Percentiles rank a stretch among this genome's conserved stretches.
Conservation (phyloP, 2,888 invertebrate genomes). For the Augochlorella aurata region DNA sequence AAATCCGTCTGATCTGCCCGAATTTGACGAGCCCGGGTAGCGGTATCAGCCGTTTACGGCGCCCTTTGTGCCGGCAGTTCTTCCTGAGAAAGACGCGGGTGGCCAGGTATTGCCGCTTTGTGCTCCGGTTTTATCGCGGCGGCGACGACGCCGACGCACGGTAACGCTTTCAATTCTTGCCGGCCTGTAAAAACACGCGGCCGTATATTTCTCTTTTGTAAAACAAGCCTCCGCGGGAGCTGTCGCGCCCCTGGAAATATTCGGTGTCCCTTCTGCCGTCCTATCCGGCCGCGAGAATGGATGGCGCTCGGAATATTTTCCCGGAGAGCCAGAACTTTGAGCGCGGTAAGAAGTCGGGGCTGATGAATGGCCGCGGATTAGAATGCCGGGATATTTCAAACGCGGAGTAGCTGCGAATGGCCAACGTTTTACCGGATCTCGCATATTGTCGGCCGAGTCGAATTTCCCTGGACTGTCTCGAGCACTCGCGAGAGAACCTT, state of each 20-base stretch:
- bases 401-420: neutral
- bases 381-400: constrained; percentile 1
- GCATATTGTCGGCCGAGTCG: neutral
- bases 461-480: neutral
- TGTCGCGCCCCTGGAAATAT: constrained; percentile 5
- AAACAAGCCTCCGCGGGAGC: constrained; percentile 12
- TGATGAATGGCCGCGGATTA: constrained; percentile 5
- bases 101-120: neutral
- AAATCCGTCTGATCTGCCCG: constrained; percentile 4
- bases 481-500: too few relatives aligned
- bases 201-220: constrained; percentile 34
- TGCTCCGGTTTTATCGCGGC: constrained; percentile 8
- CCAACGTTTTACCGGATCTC: neutral
- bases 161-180: constrained; percentile 36
- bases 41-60: constrained; percentile 8
- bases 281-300: constrained; percentile 4
- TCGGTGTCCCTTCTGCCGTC: constrained; percentile 11
- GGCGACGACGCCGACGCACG: neutral
- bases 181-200: constrained; percentile 29
- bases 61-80: neutral
- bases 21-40: constrained; percentile 16
- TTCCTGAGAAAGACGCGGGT: neutral
- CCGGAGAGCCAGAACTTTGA: constrained; percentile 7
- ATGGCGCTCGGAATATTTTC: constrained; percentile 11
- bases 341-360: constrained; percentile 9